Conservation (phyloP, 2,113 vertebrate species). For the Onychorhynchus coronatus region DNA sequence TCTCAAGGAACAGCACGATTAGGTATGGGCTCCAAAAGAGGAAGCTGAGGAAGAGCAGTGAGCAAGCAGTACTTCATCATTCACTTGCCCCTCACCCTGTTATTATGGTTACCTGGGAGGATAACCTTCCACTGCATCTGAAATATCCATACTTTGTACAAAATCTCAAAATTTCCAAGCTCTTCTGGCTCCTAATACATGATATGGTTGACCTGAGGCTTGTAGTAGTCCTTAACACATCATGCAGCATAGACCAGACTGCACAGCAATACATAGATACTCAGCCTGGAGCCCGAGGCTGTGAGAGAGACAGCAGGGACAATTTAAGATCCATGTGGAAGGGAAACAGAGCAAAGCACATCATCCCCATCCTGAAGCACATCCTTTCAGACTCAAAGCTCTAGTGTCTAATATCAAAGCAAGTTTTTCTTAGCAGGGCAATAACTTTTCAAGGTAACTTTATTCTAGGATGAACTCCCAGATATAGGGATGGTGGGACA, state of each 20-base stretch:
- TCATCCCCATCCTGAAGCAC: neutral
- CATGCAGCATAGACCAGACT: neutral
- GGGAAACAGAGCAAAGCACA: neutral
- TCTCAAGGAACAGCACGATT: neutral
- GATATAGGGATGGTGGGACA: neutral
- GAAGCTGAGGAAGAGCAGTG: neutral
- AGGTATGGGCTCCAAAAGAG: neutral
- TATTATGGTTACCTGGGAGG: neutral
- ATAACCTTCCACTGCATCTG: neutral
- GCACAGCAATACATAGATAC: neutral
- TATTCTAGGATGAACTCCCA: neutral
- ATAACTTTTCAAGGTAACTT: neutral
- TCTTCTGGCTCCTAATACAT: neutral
- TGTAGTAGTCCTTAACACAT: neutral
- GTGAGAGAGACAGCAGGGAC: neutral
- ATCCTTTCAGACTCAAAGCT: neutral
- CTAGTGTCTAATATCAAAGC: neutral
- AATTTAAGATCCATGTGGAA: neutral
- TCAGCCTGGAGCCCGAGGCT: neutral
- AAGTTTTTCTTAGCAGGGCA: neutral
- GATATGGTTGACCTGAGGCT: neutral
- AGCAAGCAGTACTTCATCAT: neutral
- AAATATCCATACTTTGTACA: neutral
- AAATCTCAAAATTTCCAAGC: neutral
- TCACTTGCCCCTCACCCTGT: neutral